A percentile compares a stretch with the other conserved stretches of the same genome.
phyloP scores from a whole-genome alignment of 2,113 vertebrate species.

The Eleginops maclovinus region DNA sequence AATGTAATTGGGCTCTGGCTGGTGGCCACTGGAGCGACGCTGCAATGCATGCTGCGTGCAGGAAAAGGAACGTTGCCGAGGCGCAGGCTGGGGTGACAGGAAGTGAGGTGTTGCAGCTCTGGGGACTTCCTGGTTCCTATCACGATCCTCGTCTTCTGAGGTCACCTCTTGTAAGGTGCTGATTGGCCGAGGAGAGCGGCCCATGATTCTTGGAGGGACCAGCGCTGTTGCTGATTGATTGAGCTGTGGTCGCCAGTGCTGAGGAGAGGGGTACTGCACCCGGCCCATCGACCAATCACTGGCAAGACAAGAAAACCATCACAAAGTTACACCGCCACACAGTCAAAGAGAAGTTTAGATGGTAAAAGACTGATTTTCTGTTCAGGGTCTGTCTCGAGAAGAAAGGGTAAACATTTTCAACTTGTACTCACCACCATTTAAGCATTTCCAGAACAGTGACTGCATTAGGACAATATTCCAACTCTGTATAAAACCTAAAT shows the following conservation, averaged over 20 bases:
- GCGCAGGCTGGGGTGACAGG: slow-evolving; percentile 81
- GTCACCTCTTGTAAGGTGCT: slow-evolving; percentile 86
- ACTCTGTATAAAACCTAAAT: neutral
- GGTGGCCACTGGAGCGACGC: slow-evolving; percentile 75
- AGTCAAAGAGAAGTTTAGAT: neutral
- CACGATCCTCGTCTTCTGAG: slow-evolving; percentile 84
- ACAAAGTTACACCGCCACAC: neutral
- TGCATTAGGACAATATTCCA: neutral
- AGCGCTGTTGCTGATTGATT: slow-evolving; percentile 84
- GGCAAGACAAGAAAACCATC: slow-evolving; percentile 39
- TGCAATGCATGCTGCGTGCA: slow-evolving; percentile 86
- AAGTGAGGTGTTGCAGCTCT: slow-evolving; percentile 81
- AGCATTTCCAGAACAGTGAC: neutral
- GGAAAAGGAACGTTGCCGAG: slow-evolving; percentile 85
- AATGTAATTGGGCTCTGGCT: slow-evolving; percentile 75
- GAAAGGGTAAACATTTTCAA: neutral
- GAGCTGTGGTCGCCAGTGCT: slow-evolving; percentile 81
- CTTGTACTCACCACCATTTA: neutral
- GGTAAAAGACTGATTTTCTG: too few relatives aligned
- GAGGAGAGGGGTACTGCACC: slow-evolving; percentile 77
- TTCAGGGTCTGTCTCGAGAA: too few relatives aligned
- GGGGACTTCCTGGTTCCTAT: slow-evolving; percentile 70
- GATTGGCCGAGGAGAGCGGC: slow-evolving; percentile 82
- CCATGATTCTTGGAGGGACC: slow-evolving; percentile 83
- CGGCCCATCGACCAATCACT: slow-evolving; percentile 81